These are phyloP conservation scores for Drosophila pegasa DNA, from an alignment of 2,888 invertebrate genomes.

Conservation along the genomic window DNA sequence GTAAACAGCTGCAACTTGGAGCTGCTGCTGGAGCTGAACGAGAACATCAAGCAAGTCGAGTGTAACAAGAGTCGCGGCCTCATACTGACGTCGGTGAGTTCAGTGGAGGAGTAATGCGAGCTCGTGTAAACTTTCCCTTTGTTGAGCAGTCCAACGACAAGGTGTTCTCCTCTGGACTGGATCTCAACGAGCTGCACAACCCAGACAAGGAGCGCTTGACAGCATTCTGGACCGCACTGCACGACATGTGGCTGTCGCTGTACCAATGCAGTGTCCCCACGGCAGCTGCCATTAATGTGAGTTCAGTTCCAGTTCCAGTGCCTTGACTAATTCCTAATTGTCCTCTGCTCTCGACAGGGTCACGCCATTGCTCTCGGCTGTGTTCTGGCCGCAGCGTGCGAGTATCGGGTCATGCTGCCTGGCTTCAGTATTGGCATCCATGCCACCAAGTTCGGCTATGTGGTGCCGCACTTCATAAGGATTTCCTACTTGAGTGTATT, in stretches of 20 bases:
- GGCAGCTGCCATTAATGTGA: conserved; percentile 94
- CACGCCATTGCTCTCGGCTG: conserved; percentile 94
- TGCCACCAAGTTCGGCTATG: conserved; percentile 93
- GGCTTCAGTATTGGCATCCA: conserved; percentile 93
- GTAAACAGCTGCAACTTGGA: conserved; percentile 93
- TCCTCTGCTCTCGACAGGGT: conserved; percentile 86
- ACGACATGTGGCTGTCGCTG: conserved; percentile 92
- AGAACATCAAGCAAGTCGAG: conserved; percentile 87
- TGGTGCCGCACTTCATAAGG: conserved; percentile 91
- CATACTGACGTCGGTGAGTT: conserved; percentile 90
- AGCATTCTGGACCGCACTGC: conserved; percentile 91
- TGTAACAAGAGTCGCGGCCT: conserved; percentile 88
- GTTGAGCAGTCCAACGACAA: conserved; percentile 56
- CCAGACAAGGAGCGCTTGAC: conserved; percentile 89
- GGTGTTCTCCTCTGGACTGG: conserved; percentile 93
- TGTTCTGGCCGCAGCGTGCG: conserved; percentile 91
- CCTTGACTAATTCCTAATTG: neutral
- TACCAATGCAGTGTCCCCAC: conserved; percentile 90
- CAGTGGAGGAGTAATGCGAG: too few species aligned
- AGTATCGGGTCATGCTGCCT: conserved; percentile 93
- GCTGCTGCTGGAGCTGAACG: conserved; percentile 88
- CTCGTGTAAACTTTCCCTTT: neutral
- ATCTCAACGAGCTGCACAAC: conserved; percentile 94
- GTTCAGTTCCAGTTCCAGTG: conserved; percentile 3
- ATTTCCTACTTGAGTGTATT: conserved; percentile 88